Evolutionary conservation across 1,140 invertebrate genomes (phyloP), one percentile per base, ranked within the genome.

Genomic region (Zaprionus inermis): DNA sequence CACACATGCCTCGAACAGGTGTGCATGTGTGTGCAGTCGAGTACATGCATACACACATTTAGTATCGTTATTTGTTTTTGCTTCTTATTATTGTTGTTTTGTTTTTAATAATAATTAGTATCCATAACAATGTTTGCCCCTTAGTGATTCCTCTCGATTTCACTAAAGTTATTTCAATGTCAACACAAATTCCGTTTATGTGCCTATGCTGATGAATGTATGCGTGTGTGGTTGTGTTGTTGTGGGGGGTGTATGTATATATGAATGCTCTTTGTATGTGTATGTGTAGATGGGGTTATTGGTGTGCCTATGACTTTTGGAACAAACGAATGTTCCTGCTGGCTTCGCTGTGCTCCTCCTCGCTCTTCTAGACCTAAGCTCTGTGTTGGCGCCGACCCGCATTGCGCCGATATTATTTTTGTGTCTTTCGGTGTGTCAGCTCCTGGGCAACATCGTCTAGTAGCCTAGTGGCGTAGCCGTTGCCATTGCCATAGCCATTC

Each of bases 341-440:
- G 84, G 68, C 72, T 75, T 66, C 68, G 70, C 58, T 71, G 61
- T 38, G 58, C 44, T 71, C 16, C 52, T 66, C 11, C 22, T 58
- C 54, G 28, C 51, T 68, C 44, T 54, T 24, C 51, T 49, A 49
- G 44, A 49, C 44, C 58, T 89, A 86, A 88, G 83, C 83, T 78
- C 79, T 78, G 51, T 79, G 76, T 69, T 90, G 86, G 67, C 72
- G 74, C 67, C 76, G 73, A 73, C 67, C 78, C 75, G 72, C 72
- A 66, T 77, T 89, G 38, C 54, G 57, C 85, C 81, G 72, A 85
- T 91, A 90, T 91, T 88, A 90, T 91, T 91, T 91, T 46, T 83
- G 83, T 73, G 82, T 78, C 78, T 91, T 91, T 54, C 90, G 74
- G 69, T 91, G 90, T 36, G 79, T 91, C 73, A 91, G 83, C 75